phyloP scores from a whole-genome alignment of 2,797 vertebrate genomes.

The Galagoides demidoff region DNA sequence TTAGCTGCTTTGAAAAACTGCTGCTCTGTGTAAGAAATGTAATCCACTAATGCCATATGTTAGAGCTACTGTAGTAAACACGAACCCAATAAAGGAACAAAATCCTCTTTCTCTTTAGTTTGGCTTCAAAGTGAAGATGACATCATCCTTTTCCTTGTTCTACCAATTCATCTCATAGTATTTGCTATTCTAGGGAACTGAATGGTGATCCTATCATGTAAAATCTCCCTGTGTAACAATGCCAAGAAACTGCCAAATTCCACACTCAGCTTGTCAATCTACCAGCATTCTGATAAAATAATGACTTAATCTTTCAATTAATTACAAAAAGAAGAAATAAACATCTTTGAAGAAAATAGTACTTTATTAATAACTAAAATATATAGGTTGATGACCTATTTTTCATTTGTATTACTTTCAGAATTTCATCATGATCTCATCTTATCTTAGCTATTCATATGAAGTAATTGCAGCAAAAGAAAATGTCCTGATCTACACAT shows the following conservation, averaged over 20 bases:
- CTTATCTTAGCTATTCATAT: constrained; percentile 60
- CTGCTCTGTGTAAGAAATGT: constrained; percentile 63
- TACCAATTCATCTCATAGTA: constrained; percentile 90
- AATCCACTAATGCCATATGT: constrained; percentile 72
- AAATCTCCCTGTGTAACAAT: constrained; percentile 70
- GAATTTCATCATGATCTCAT: constrained; percentile 59
- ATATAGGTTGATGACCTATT: not conserved
- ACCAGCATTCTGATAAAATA: constrained; percentile 61
- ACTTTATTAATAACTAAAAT: constrained; percentile 60
- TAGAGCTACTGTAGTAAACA: constrained; percentile 83
- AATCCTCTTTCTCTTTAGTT: constrained; percentile 85
- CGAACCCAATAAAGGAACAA: constrained; percentile 82
- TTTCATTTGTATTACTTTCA: not conserved
- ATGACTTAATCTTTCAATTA: constrained; percentile 46
- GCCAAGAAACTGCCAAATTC: constrained; percentile 79
- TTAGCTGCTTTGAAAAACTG: constrained; percentile 18
- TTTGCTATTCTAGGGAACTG: constrained; percentile 88
- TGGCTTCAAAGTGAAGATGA: constrained; percentile 89
- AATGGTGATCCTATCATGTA: constrained; percentile 81
- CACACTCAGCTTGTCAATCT: constrained; percentile 46
- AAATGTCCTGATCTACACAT: not conserved
- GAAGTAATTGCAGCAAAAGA: not conserved
- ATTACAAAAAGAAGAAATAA: constrained; percentile 56
- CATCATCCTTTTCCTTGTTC: constrained; percentile 87
- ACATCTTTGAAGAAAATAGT: constrained; percentile 22